Evolutionary conservation across 1,140 invertebrate genomes (phyloP), one percentile per base, ranked within the genome.

Genomic region (Penaeus indicus): DNA sequence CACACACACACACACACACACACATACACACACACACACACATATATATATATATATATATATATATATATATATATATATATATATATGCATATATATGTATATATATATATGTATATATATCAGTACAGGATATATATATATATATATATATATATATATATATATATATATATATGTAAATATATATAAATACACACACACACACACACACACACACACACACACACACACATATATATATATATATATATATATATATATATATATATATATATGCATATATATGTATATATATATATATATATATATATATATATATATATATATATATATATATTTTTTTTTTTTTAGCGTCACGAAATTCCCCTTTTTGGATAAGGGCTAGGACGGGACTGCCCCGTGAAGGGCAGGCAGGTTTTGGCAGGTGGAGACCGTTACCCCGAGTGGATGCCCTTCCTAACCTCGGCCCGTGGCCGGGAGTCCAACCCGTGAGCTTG

Each of bases 231-330:
- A 75, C 3, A 75, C 25, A 75, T 27, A 75, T 27, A 75, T 75
- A 27, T 75, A 75, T 75, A 75, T 8, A 75, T 75, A 27, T 75
- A 18, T 75, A 75, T 27, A 75, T 75, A 75, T 27, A 75, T 27
- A 75, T 75, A 75, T 75, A 75, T 10, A 25, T 27, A 27, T 27
- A 25, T 75, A 75, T 75, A 32, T 75, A 27, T 75, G 32, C 32
- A 75, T 27, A 75, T 27, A 75, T 75, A 27, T 72, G 27, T 72
- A 72, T 25, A 72, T 47, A 21, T 72, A 25, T 72, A 72, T 72
- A 72, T 72, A 72, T 72, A 72, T 25, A 72, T 25, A 72, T 72
- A 25, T n/a, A 72, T 72, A 72, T 72, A 72, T 72, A 72, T 72
- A 72, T n/a, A 72, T 72, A 0, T 72, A 38, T n/a, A 69, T 69